Percentiles rank a stretch among this genome's conserved stretches.
These are phyloP conservation scores for Xestia xanthographa DNA, from an alignment of 2,888 invertebrate genomes.

Conservation along the genomic window DNA sequence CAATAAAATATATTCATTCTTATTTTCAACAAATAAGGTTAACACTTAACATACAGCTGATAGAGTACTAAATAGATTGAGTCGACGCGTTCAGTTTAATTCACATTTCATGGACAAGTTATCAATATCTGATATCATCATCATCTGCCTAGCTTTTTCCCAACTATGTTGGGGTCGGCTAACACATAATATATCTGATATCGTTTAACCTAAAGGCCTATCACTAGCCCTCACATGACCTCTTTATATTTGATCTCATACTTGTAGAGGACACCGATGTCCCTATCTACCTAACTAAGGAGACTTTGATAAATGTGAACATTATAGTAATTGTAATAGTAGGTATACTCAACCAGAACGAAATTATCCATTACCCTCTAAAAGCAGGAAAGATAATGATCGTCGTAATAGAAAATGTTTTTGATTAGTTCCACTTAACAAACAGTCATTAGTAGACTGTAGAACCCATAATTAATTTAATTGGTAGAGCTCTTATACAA, in stretches of 20 bases:
- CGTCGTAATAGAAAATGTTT: background rate
- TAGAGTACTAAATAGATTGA: background rate
- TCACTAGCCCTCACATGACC: background rate
- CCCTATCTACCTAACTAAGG: background rate
- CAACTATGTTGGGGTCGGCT: no score
- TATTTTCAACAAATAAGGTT: background rate
- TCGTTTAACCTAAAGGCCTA: background rate
- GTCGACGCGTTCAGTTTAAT: background rate
- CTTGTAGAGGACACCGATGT: background rate
- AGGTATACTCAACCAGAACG: background rate
- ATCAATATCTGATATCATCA: background rate
- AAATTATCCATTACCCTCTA: background rate
- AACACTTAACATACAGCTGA: background rate
- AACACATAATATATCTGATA: background rate
- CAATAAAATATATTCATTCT: background rate
- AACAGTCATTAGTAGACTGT: constrained; percentile 4
- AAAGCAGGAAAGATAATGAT: constrained; percentile 9
- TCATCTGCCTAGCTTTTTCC: no score
- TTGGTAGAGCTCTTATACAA: constrained; percentile 17
- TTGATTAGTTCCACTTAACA: background rate
- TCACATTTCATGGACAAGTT: background rate
- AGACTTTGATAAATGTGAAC: background rate
- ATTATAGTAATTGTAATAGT: constrained; percentile 1
- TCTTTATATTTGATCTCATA: background rate
- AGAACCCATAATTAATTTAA: constrained; percentile 22